Evolutionary conservation across 2,797 vertebrate genomes (phyloP).

Genomic region (Momotus momota): DNA sequence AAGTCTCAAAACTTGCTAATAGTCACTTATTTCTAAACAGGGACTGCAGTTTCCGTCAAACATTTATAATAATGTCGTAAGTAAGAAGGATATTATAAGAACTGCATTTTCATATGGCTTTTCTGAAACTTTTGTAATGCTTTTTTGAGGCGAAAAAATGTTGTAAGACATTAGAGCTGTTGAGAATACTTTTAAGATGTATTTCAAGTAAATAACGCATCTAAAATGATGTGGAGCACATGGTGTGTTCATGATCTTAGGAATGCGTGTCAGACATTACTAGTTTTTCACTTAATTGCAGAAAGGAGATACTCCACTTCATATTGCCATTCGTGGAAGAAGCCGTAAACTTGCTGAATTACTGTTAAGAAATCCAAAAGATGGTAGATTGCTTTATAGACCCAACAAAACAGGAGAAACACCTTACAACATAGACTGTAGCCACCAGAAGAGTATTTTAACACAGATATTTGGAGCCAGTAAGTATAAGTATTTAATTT

Average conservation of each 20-base stretch:
- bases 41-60: not conserved
- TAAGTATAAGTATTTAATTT: constrained; percentile 68
- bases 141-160: not conserved
- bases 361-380: constrained; percentile 95
- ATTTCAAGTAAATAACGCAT: not conserved
- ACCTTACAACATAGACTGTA: constrained; percentile 98
- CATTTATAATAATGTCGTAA: too few relatives aligned
- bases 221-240: not conserved
- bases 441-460: constrained; percentile 98
- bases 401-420: constrained; percentile 98
- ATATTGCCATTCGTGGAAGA: constrained; percentile 95
- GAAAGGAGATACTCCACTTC: constrained; percentile 97
- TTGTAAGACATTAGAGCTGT: not conserved
- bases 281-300: constrained; percentile 58
- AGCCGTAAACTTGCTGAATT: constrained; percentile 95
- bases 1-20: not conserved
- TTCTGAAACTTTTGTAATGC: not conserved
- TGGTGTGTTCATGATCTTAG: not conserved
- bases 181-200: not conserved
- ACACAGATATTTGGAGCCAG: constrained; percentile 97
- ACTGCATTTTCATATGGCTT: not conserved
- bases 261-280: not conserved
- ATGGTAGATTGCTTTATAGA: constrained; percentile 94
- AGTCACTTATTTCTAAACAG: not conserved
- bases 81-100: not conserved